Evolutionary conservation across 2,888 invertebrate genomes (phyloP).

Genomic region (Drosophila monieri): DNA sequence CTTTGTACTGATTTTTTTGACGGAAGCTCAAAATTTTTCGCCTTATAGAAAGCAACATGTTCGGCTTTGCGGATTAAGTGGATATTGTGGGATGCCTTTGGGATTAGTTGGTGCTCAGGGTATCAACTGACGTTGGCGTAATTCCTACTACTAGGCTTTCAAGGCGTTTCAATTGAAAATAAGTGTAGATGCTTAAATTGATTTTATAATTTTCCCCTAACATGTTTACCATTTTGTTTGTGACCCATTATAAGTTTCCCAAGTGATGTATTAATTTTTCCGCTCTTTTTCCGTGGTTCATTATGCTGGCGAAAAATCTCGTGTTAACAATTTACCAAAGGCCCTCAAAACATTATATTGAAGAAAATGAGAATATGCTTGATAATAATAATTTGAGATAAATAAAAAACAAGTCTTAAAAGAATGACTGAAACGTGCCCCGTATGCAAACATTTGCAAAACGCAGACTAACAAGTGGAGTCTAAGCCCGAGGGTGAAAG

Average conservation of each 20-base stretch:
- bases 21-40: conserved; percentile 30
- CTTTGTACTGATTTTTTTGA: conserved; percentile 11
- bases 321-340: conserved; percentile 63
- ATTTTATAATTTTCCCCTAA: background rate
- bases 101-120: conserved; percentile 31
- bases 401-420: conserved; percentile 57
- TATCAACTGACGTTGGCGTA: conserved; percentile 20
- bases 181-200: background rate
- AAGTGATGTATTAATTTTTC: too few species aligned
- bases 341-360: conserved; percentile 24
- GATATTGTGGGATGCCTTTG: conserved; percentile 38
- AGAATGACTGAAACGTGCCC: conserved; percentile 77
- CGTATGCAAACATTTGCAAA: conserved; percentile 81
- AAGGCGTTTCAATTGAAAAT: background rate
- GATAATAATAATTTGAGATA: conserved; percentile 60
- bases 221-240: too few species aligned
- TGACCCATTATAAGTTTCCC: conserved; percentile 19
- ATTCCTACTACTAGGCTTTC: conserved; percentile 2
- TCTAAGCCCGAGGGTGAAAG: conserved; percentile 19
- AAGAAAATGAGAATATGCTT: conserved; percentile 32
- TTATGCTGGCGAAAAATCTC: conserved; percentile 76
- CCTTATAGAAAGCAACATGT: conserved; percentile 34
- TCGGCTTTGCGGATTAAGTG: conserved; percentile 39
- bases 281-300: conserved; percentile 43
- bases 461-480: conserved; percentile 76